Evolutionary conservation across 2,113 vertebrate species (phyloP), one percentile per base, ranked within the genome.

Genomic region (Steatornis caripensis): DNA sequence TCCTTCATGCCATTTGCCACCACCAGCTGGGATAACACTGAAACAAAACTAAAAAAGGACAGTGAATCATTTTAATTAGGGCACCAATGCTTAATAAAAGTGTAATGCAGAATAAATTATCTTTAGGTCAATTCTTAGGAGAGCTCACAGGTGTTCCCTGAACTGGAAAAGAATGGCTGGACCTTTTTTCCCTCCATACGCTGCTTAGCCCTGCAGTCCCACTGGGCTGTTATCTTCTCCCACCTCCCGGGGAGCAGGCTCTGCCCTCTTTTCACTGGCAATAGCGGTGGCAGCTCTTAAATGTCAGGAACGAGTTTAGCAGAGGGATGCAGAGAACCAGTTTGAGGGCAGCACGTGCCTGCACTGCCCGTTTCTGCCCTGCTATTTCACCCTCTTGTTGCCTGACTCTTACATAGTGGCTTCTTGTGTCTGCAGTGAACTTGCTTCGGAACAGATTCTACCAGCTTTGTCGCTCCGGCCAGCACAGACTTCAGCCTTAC

Each of bases 51-150:
- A 27, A 75, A 41, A 92, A 80, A 75, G 57, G 55, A 71, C 41
- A 30, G 30, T 74, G 72, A 93, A 83, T 92, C 4, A 89, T 93
- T 93, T 96, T 75, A 96, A 84, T 91, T 80, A 68, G 82, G 71
- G 12, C 41, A 90, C 27, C 91, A 95, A 91, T 90, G 65, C 76
- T 95, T 91, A 87, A 94, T 77, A 68, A 54, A 87, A 71, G 22
- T 64, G 32, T 69, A 92, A 77, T 64, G 26, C 61, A 83, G 57
- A 94, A 93, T 84, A 84, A 87, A 83, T 91, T 54, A n/a, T 65
- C 80, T 77, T 41, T 76, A 93, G 43, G 51, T 77, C 53, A 74
- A 29, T 18, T 66, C 69, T 84, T 76, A 75, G 51, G 87, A 84
- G 48, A 72, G 43, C 57, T 89, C 75, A 64, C 5, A 60, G 46